phyloP scores from a whole-genome alignment of 64 coral and sea anemone species.

The Platygyra sinensis region DNA sequence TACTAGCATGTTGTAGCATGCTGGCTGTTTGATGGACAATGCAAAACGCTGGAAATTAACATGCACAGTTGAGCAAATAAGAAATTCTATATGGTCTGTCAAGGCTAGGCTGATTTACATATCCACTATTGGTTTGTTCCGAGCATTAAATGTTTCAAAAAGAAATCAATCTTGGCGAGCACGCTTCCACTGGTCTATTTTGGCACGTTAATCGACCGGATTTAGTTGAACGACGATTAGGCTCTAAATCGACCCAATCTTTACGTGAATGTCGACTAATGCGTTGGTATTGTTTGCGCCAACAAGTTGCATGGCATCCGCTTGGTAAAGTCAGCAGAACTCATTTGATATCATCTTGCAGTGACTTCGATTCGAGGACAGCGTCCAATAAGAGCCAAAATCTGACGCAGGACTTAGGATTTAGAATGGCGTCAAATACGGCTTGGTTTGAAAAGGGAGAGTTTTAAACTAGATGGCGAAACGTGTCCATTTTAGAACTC shows the following conservation, averaged over 20 bases:
- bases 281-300: conserved; percentile 8
- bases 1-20: neutral
- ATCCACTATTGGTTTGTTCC: neutral
- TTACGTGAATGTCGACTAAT: neutral
- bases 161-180: neutral
- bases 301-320: conserved; percentile 24
- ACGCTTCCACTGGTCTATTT: neutral
- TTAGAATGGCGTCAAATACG: neutral
- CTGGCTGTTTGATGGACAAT: conserved; percentile 33
- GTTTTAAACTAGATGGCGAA: conserved; percentile 25
- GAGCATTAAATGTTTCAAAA: neutral
- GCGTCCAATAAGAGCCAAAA: neutral
- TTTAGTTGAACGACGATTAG: conserved; percentile 3
- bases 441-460: neutral
- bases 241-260: no score
- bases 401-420: neutral
- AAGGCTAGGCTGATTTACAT: conserved; percentile 26
- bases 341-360: neutral
- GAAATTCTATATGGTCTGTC: conserved; percentile 32
- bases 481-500: neutral
- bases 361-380: neutral
- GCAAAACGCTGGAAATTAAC: conserved; percentile 24
- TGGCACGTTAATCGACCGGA: neutral
- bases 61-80: conserved; percentile 53
- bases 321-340: neutral